Evolutionary conservation across 2,113 vertebrate species (phyloP), one percentile per base, ranked within the genome.

Genomic region (Albula goreensis): DNA sequence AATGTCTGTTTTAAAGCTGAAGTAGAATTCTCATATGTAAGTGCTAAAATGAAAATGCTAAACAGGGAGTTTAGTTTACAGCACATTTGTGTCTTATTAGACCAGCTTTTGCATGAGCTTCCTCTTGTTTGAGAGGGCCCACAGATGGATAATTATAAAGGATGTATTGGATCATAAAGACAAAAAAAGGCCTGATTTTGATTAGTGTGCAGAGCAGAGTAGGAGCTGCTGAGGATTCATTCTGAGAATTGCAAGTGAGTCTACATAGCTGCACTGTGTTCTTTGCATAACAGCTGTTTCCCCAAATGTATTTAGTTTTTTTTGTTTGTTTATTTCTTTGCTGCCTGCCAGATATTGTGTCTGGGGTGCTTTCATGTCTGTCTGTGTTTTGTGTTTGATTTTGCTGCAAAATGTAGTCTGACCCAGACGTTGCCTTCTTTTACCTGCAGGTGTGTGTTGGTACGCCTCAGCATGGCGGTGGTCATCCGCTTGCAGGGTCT

Each of bases 401-500:
- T 85, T 66, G 85, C 89, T 86, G 87, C 81, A 87, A 74, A 87
- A 87, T 91, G 92, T 94, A 94, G 96, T 97, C 98, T 99, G 96
- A 99, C 96, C 92, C 96, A 88, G 96, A 95, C 96, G 94, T 97
- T 99, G 95, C 98, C 97, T 97, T 98, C 98, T 98, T 97, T 97
- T 96, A 95, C 96, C 97, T 98, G 97, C 98, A 99, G 98, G 98
- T 99, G 97, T 97, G 94, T 97, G 96, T 98, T 96, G 94, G 97
- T 97, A 96, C 97, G 96, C 96, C 96, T 97, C 97, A 98, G 96
- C 97, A 99, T 99, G 99, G 99, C 99, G 93, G 99, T 99, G 97
- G 99, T 99, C 97, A 99, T 99, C 97, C 97, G 98, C 94, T 97
- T 99, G 95, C 99, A 99, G 95, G 98, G 99, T 96, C 97, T 99